phyloP scores from a whole-genome alignment of 2,888 invertebrate species.

The Oligia strigilis region DNA sequence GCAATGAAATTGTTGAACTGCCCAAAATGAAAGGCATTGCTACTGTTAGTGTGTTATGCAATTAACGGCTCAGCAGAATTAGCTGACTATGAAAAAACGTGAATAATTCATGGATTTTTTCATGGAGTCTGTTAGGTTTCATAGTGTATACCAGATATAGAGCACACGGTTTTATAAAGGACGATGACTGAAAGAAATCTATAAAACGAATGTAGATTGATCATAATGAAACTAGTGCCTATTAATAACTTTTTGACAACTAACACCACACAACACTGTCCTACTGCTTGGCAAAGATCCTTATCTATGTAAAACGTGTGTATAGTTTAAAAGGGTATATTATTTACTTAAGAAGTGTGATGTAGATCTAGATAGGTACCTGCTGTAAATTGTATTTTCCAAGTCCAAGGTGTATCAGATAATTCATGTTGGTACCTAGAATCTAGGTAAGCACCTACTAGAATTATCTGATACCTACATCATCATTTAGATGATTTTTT shows the following conservation, averaged over 20 bases:
- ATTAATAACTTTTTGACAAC: neutral
- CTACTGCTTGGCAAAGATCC: neutral
- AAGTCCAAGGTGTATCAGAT: neutral
- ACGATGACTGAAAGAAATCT: neutral
- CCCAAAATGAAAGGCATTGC: too few species aligned
- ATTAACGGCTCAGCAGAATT: neutral
- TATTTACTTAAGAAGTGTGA: neutral
- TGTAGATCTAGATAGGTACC: neutral
- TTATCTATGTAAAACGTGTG: neutral
- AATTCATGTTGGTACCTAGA: neutral
- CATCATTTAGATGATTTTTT: neutral
- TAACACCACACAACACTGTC: neutral
- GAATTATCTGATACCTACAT: too few species aligned
- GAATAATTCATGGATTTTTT: neutral
- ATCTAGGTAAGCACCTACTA: too few species aligned
- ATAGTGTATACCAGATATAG: too few species aligned
- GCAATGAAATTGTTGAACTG: too few species aligned
- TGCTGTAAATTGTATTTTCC: neutral
- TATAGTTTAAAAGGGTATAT: neutral
- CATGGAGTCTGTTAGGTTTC: neutral
- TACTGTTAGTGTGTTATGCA: too few species aligned
- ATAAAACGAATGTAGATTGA: neutral
- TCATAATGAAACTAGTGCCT: neutral
- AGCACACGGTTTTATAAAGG: neutral
- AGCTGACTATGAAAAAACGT: too few species aligned